Base-by-base conservation (phyloP, 2,888 invertebrate species). In the Lepidocyrtinus sp. region DNA sequence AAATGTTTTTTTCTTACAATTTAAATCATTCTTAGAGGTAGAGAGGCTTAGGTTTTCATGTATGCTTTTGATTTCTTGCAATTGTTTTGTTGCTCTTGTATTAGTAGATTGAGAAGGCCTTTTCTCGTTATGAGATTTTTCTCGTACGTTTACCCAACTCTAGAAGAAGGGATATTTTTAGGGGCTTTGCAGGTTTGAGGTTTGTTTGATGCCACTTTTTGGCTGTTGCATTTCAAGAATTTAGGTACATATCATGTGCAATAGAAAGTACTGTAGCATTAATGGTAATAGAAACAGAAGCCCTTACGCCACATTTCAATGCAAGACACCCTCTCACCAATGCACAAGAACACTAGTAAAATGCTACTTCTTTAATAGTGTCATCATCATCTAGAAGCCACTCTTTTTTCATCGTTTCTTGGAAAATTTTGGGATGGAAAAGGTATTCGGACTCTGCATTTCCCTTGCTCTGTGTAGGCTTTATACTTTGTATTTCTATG, bases 341-440 rank as follows among this genome's bases (percentile, higher is more conserved):
- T 36, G n/a, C n/a, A 5, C 36, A 36, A 36, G 36, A n/a, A n/a
- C n/a, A 36, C 5, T 36, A 36, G 36, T 5, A 36, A 36, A 36
- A 36, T 55, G 9, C 2, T 55, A 55, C n/a, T n/a, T 55, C 15
- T 55, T 7, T 55, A n/a, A 55, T 55, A 55, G 55, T 55, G 55
- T 55, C 55, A 62, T 24, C 62, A 55, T 55, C 62, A 22, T 62
- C 19, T 62, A 21, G 5, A 19, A 62, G 19, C 24, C 62, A 21
- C 17, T 62, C 62, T 64, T 17, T 64, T 64, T 64, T 64, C 62
- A 7, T 59, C 17, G 9, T 9, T 24, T 74, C 27, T 24, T 26
- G 50, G 27, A 25, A 17, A 19, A 65, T 63, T 64, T 24, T 64
- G 26, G 22, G n/a, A 64, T 17, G 25, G 64, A 22, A 62, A 24